Percentiles rank a stretch among this genome's conserved stretches.
phyloP scores from a whole-genome alignment of 1,140 invertebrate species.

The Drosophila malerkotliana region DNA sequence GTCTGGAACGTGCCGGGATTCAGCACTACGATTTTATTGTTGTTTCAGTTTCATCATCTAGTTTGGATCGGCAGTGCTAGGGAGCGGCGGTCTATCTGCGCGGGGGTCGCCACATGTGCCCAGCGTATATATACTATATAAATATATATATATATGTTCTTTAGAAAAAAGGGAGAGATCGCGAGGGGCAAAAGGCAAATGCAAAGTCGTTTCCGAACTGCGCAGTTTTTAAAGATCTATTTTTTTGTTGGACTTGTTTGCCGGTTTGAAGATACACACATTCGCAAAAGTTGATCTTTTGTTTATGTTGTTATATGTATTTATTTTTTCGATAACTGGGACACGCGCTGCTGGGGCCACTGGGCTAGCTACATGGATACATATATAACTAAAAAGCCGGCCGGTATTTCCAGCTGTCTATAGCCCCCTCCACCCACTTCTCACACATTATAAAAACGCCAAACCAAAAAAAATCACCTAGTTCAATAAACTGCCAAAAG shows the following conservation, averaged over 20 bases:
- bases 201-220: conserved; percentile 40
- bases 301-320: conserved; percentile 5
- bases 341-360: conserved; percentile 41
- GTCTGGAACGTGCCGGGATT: conserved; percentile 45
- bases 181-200: conserved; percentile 17
- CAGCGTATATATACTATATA: conserved; percentile 3
- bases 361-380: conserved; percentile 14
- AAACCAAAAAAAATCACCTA: conserved; percentile 4
- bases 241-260: conserved; percentile 38
- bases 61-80: conserved; percentile 6
- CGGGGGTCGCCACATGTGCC: conserved; percentile 28
- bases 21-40: conserved; percentile 1
- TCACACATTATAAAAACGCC: background rate
- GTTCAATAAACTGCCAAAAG: conserved; percentile 60
- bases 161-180: conserved; percentile 15
- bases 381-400: conserved; percentile 43
- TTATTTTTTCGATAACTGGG: conserved; percentile 26
- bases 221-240: conserved; percentile 49
- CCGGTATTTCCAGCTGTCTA: conserved; percentile 48
- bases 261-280: conserved; percentile 30
- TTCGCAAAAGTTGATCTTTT: conserved; percentile 23
- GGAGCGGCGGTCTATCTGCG: conserved; percentile 35
- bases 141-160: background rate
- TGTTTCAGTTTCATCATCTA: conserved; percentile 7
- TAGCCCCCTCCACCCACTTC: background rate